These are phyloP conservation scores for Nymphicus hollandicus DNA, from an alignment of 2,113 vertebrate genomes.

Conservation along the genomic window DNA sequence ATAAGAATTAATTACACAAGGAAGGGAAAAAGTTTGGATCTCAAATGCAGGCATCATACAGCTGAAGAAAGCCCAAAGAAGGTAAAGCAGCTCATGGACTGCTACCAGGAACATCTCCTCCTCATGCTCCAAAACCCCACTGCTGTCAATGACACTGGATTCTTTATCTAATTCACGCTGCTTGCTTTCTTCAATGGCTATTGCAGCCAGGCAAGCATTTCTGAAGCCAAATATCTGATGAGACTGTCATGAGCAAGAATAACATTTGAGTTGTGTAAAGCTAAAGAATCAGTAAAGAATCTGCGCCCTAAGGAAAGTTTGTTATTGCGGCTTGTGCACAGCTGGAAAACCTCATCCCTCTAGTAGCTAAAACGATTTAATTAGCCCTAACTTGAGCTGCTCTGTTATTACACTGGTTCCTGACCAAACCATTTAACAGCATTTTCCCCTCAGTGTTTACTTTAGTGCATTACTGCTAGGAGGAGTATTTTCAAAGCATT, in stretches of 20 bases:
- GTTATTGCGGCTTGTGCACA: constrained; percentile 1
- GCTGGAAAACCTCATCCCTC: constrained; percentile 30
- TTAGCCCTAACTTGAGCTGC: constrained; percentile 19
- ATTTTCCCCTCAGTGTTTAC: constrained; percentile 17
- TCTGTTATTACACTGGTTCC: neutral
- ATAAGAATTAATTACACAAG: neutral
- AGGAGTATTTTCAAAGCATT: constrained; percentile 1
- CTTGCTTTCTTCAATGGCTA: neutral
- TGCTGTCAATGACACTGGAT: neutral
- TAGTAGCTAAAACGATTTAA: constrained; percentile 48
- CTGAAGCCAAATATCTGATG: neutral
- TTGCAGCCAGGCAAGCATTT: constrained; percentile 27
- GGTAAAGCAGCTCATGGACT: neutral
- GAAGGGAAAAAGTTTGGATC: neutral
- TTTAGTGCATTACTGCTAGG: neutral
- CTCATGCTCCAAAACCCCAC: neutral
- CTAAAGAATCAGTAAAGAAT: neutral
- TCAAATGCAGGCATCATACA: neutral
- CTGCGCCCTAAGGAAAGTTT: constrained; percentile 45
- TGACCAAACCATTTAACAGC: neutral
- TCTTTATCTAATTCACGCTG: neutral
- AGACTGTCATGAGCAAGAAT: neutral
- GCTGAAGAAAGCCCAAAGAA: neutral
- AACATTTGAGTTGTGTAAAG: constrained; percentile 3
- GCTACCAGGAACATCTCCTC: neutral